Conservation (phyloP, 2,113 vertebrate genomes). For the Cochlearius cochlearius region DNA sequence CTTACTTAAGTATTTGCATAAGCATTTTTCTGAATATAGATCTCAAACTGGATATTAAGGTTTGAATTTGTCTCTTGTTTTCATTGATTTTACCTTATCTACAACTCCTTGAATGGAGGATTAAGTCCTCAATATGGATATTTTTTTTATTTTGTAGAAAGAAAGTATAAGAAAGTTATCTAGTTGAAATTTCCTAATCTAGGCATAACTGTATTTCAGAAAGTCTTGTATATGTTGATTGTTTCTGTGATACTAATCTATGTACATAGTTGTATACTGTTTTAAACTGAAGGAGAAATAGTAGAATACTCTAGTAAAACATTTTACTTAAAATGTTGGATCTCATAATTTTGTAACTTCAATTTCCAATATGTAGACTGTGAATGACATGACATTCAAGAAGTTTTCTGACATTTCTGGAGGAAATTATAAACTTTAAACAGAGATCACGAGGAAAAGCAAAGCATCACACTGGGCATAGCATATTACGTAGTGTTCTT, state of each 20-base stretch:
- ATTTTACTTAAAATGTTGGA: not conserved
- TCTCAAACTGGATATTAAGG: not conserved
- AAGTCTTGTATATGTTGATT: not conserved
- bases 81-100: not conserved
- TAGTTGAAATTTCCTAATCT: not conserved
- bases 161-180: not conserved
- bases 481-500: not conserved
- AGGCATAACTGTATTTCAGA: not conserved
- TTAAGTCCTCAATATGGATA: not conserved
- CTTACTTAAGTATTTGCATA: not conserved
- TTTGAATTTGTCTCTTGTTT: not conserved
- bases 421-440: not conserved
- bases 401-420: not conserved
- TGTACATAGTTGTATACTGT: not conserved
- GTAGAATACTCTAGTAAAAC: not conserved
- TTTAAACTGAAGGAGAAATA: not conserved
- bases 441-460: not conserved
- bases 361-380: not conserved
- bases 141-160: not conserved
- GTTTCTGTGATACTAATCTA: not conserved
- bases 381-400: not conserved
- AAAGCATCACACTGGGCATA: not conserved
- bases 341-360: not conserved
- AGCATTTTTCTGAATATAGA: not conserved
- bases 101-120: not conserved